phyloP scores from a whole-genome alignment of 2,113 vertebrate genomes.

The Ceratotherium simum region DNA sequence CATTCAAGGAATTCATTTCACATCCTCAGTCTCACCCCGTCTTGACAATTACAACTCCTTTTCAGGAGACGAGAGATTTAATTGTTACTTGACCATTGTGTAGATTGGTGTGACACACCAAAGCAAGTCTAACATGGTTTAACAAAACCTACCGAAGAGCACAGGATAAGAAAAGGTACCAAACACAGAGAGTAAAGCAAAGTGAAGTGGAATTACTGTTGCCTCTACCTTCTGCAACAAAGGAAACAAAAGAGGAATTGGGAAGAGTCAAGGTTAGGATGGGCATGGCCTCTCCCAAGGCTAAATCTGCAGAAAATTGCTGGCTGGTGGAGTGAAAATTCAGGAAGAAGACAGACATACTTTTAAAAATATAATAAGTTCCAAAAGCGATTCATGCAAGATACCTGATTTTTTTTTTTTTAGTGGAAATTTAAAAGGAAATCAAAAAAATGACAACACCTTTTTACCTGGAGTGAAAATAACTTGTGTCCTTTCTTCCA shows the following conservation, averaged over 20 bases:
- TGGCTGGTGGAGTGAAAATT: constrained; percentile 39
- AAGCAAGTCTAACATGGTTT: neutral
- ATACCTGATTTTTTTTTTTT: neutral
- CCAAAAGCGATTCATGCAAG: neutral
- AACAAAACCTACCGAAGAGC: constrained; percentile 30
- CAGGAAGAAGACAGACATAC: constrained; percentile 4
- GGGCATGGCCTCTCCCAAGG: neutral
- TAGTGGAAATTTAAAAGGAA: constrained; percentile 1
- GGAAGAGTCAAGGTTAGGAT: constrained; percentile 39
- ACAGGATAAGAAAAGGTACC: neutral
- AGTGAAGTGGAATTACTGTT: neutral
- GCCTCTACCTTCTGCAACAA: neutral
- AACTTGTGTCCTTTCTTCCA: neutral
- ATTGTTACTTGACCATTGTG: neutral
- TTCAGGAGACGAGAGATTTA: constrained; percentile 4
- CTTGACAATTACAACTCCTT: constrained; percentile 45
- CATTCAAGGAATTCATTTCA: neutral
- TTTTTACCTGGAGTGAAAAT: constrained; percentile 35
- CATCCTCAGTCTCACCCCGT: neutral
- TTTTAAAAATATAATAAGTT: constrained; percentile 14
- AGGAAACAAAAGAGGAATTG: constrained; percentile 56
- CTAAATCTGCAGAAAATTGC: constrained; percentile 1
- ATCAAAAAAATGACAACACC: neutral
- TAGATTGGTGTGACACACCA: constrained; percentile 20
- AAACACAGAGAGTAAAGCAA: neutral